A percentile compares a stretch with the other conserved stretches of the same genome.
These are phyloP conservation scores for Ardeotis arabs DNA, from an alignment of 2,113 vertebrate genomes.

Conservation along the genomic window DNA sequence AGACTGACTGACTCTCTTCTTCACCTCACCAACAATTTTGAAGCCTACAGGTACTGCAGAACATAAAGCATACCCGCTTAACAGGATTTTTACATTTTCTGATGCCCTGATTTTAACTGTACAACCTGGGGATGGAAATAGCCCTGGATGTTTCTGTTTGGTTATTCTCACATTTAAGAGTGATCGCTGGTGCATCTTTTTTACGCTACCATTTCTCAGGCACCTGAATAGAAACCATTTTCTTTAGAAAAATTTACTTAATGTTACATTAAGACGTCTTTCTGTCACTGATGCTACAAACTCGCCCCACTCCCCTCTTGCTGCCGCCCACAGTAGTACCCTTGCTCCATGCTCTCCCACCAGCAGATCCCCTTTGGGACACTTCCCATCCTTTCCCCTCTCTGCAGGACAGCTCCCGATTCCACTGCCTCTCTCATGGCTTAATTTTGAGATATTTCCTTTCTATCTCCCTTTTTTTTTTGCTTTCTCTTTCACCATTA, in stretches of 20 bases:
- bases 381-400: neutral
- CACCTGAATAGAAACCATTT: neutral
- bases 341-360: neutral
- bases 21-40: neutral
- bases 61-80: neutral
- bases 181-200: neutral
- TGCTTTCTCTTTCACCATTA: neutral
- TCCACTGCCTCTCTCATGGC: neutral
- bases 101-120: neutral
- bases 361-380: neutral
- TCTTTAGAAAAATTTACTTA: neutral
- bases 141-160: neutral
- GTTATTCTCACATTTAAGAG: neutral
- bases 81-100: neutral
- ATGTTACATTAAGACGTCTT: neutral
- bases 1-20: neutral
- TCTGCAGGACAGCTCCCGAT: neutral
- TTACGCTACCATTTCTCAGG: neutral
- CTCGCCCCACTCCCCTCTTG: neutral
- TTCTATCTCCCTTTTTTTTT: neutral
- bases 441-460: neutral
- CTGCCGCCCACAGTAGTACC: neutral
- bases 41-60: neutral
- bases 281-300: neutral
- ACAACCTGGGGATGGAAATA: neutral